Conservation (phyloP, 2,113 vertebrate genomes). For the Xenus cinereus region DNA sequence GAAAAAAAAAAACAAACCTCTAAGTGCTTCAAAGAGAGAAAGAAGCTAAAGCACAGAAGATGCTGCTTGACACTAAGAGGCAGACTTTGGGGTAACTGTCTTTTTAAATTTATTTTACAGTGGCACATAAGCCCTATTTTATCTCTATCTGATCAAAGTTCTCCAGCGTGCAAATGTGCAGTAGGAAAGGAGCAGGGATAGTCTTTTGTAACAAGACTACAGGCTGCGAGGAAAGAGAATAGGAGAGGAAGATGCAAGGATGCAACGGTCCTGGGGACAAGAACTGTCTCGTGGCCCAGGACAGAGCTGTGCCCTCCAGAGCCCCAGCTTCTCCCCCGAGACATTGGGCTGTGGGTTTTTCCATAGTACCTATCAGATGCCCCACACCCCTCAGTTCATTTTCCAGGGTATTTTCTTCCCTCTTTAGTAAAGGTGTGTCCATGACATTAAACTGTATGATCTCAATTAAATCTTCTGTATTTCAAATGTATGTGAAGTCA, state of each 20-base stretch:
- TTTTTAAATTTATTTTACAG: background rate
- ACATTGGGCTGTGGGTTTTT: background rate
- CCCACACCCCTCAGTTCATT: background rate
- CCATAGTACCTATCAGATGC: background rate
- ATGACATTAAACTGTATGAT: background rate
- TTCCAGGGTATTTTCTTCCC: background rate
- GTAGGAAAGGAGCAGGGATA: background rate
- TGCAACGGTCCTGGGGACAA: background rate
- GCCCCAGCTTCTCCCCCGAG: background rate
- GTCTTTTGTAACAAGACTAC: background rate
- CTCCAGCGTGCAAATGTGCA: accelerated
- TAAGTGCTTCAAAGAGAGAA: background rate
- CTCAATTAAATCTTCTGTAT: background rate
- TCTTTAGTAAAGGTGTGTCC: background rate
- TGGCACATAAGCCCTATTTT: background rate
- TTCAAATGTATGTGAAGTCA: background rate
- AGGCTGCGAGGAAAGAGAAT: background rate
- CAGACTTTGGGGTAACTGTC: background rate
- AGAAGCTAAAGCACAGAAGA: background rate
- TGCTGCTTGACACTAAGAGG: background rate
- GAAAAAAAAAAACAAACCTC: background rate
- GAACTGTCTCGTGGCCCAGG: background rate
- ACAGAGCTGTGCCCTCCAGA: background rate
- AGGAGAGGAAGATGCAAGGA: background rate
- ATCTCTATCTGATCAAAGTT: background rate